Percentiles rank a stretch among this genome's conserved stretches.
Evolutionary conservation across 2,113 vertebrate genomes (phyloP).

Genomic region (Grallaria varia): DNA sequence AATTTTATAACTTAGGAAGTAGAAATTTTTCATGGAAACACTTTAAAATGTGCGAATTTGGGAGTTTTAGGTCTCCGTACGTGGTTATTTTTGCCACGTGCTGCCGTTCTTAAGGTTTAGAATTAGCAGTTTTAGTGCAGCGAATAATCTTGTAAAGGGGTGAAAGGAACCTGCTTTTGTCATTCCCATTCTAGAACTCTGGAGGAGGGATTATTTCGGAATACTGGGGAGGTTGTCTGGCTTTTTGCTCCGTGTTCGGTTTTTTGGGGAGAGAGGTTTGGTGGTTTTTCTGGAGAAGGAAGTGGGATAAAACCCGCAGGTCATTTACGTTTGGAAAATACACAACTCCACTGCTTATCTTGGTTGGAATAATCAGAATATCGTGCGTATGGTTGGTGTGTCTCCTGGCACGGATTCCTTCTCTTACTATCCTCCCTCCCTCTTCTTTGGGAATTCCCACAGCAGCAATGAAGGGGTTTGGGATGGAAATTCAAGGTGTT

Average conservation of each 20-base stretch:
- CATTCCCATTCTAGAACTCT: not conserved
- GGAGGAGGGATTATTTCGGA: not conserved
- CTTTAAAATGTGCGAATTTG: not conserved
- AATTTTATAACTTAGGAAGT: not conserved
- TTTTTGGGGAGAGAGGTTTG: not conserved
- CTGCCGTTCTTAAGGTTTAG: not conserved
- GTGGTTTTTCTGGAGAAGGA: not conserved
- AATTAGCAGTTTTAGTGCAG: not conserved
- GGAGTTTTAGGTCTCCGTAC: not conserved
- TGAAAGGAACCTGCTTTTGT: not conserved
- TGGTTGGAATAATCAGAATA: not conserved
- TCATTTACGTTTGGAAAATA: not conserved
- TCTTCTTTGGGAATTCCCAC: not conserved
- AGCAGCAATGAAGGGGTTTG: not conserved
- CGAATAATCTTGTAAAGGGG: accelerated
- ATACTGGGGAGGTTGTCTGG: not conserved
- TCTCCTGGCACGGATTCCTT: not conserved
- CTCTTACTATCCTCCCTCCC: not conserved
- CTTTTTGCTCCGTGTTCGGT: not conserved
- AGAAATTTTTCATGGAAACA: not conserved
- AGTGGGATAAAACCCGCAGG: not conserved
- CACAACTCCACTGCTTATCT: not conserved
- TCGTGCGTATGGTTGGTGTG: not conserved
- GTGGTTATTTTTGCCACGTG: accelerated
- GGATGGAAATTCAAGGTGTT: not conserved